phyloP scores from a whole-genome alignment of 2,797 vertebrate species.

The Ptychadena robeensis region DNA sequence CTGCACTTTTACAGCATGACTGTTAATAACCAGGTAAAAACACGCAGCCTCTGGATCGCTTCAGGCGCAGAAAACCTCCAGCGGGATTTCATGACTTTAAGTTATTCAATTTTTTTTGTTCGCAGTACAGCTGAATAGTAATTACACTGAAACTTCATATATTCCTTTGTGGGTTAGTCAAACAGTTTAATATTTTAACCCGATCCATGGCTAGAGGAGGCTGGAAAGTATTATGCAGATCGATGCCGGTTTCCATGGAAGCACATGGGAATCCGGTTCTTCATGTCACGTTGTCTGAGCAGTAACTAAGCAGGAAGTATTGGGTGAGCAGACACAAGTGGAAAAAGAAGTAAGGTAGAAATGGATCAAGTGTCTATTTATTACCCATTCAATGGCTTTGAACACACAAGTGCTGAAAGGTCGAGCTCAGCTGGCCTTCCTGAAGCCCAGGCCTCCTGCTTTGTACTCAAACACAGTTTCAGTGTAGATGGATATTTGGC shows the following conservation, averaged over 20 bases:
- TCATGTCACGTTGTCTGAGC: conserved; percentile 1
- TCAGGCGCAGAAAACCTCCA: conserved; percentile 44
- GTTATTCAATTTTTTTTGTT: conserved; percentile 51
- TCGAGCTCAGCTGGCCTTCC: too few species aligned
- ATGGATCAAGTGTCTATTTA: neutral
- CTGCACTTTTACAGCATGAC: conserved; percentile 40
- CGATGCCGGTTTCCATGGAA: conserved; percentile 35
- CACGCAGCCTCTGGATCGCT: conserved; percentile 46
- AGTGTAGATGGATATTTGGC: too few species aligned
- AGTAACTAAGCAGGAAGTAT: neutral
- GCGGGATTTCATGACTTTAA: conserved; percentile 54
- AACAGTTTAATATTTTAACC: conserved; percentile 50
- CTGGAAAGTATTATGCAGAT: conserved; percentile 46
- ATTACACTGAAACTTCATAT: conserved; percentile 55
- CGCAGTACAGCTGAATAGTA: conserved; percentile 50
- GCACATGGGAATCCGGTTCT: conserved; percentile 25
- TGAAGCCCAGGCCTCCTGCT: too few species aligned
- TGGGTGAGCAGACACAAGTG: neutral
- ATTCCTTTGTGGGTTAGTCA: conserved; percentile 51
- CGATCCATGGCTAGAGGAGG: conserved; percentile 17
- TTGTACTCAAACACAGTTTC: too few species aligned
- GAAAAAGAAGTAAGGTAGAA: neutral
- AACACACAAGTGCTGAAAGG: neutral
- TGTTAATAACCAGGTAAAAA: conserved; percentile 50
- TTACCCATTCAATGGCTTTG: neutral